Evolutionary conservation across 2,888 invertebrate genomes (phyloP), one percentile per base, ranked within the genome.

Genomic region (Epistrophella euchroma): DNA sequence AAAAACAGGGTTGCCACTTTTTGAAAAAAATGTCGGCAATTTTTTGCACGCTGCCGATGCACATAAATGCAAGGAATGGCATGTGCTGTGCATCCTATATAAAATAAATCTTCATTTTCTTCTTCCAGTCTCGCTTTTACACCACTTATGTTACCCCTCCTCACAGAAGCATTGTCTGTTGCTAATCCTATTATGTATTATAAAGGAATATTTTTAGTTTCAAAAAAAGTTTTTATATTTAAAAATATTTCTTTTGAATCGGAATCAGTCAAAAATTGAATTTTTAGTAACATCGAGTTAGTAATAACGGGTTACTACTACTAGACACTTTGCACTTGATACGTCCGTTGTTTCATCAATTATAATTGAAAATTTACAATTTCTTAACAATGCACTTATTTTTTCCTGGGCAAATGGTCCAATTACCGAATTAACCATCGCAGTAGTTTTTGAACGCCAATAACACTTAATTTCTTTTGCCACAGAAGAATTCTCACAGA

Each of bases 81-180:
- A 80, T n/a, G n/a, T n/a, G n/a, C n/a, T 2, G 68, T 80, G 17
- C 80, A 80, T 7, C 80, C 80, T 6, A 74, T 13, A 80, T 66
- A 74, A 70, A 80, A 62, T 2, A 74, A 74, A 74, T 74, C 6
- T 11, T 68, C 55, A 55, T 74, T 80, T 25, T 11, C 43, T 17
- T 10, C 11, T 43, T 17, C 17, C 10, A 80, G 2, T 7, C n/a
- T 78, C 2, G 79, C 73, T 17, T 68, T 79, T 9, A 73, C 72
- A 0, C 58, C 58, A 37, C 9, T 35, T 11, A 68, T 70, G 11
- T 72, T 74, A 5, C 60, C 80, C 2, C 22, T 19, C 74, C 60
- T 80, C 0, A 74, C 70, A 15, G 68, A 74, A 17, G 74, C 72
- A 72, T 66, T 79, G 25, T 70, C 70, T 45, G 80, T 81, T 11